Base-by-base conservation (phyloP, 1,140 invertebrate genomes). In the Lasioglossum albipes region DNA sequence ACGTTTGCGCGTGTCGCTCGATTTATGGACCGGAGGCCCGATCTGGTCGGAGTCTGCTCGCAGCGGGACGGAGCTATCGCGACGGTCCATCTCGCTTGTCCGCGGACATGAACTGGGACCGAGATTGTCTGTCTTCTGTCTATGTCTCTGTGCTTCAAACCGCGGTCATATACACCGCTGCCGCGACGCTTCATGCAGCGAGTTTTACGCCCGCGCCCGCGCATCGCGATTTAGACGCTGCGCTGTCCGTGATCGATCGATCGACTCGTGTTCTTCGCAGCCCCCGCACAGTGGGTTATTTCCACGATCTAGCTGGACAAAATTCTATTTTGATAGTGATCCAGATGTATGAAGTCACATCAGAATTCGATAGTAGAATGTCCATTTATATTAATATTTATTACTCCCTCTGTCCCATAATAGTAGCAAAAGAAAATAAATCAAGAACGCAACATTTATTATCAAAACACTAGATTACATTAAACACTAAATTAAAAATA, bases 21-120 rank as follows among this genome's bases (percentile, higher is more conserved):
- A 86, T 86, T 86, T 86, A 86, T 86, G 80, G 84, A 75, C 74
- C 72, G 27, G 71, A 41, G 41, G 31, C 73, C 66, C 79, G 20
- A n/a, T n/a, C 36, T 49, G 20, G 2, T 9, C 20, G 66, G 52
- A 75, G 83, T 73, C 70, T 59, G 20, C n/a, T n/a, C 64, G 27
- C 72, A 20, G 42, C 68, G 41, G 74, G 70, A 85, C 74, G 62
- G 84, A 67, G 82, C 79, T 85, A 86, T 86, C 84, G 73, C 74
- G 64, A 75, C 71, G 79, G 62, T 78, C 57, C 79, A 86, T 86
- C 83, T 52, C 42, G 16, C 54, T 42, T 75, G 75, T 78, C 61
- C n/a, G 42, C 73, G 45, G 74, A 84, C 71, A 49, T 6, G 68
- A 84, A 72, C 52, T 13, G 9, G 52, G 18, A 16, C 52, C 52